Evolutionary conservation across 2,797 vertebrate genomes (phyloP).

Genomic region (Staurois parvus): DNA sequence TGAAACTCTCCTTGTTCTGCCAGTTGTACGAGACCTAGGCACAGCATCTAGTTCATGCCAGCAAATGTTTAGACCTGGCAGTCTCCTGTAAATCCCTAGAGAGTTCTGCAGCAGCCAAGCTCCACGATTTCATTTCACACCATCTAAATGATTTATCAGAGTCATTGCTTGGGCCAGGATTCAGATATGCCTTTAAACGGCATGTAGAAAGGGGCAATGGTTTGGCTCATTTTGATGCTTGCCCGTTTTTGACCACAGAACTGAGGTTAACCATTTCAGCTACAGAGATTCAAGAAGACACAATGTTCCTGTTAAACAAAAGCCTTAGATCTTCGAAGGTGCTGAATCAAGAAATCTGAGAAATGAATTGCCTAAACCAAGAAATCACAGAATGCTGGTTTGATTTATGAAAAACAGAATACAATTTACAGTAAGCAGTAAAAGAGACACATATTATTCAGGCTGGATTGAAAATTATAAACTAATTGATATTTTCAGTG

Average conservation of each 20-base stretch:
- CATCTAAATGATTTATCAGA: conserved; percentile 78
- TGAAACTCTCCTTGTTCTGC: conserved; percentile 42
- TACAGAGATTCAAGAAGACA: neutral
- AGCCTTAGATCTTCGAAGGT: neutral
- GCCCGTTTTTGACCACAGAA: conserved; percentile 1
- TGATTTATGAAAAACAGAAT: neutral
- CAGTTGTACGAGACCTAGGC: conserved; percentile 48
- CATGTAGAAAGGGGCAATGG: conserved; percentile 7
- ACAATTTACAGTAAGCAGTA: neutral
- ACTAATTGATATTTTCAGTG: neutral
- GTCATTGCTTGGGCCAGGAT: conserved; percentile 61
- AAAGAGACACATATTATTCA: neutral
- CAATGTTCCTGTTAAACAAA: neutral
- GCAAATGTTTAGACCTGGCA: conserved; percentile 61
- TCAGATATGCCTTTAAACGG: conserved; percentile 55
- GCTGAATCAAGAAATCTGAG: neutral
- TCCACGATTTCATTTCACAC: conserved; percentile 80
- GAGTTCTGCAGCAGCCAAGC: conserved; percentile 70
- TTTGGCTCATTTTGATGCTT: conserved; percentile 16
- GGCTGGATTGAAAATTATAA: neutral
- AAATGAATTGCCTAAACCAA: neutral
- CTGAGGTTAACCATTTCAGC: conserved; percentile 17
- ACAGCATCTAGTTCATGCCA: conserved; percentile 34
- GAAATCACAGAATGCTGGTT: conserved; percentile 3
- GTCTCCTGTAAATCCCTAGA: conserved; percentile 59